phyloP scores from a whole-genome alignment of 2,797 vertebrate genomes.

The Tauraco hartlaubi region DNA sequence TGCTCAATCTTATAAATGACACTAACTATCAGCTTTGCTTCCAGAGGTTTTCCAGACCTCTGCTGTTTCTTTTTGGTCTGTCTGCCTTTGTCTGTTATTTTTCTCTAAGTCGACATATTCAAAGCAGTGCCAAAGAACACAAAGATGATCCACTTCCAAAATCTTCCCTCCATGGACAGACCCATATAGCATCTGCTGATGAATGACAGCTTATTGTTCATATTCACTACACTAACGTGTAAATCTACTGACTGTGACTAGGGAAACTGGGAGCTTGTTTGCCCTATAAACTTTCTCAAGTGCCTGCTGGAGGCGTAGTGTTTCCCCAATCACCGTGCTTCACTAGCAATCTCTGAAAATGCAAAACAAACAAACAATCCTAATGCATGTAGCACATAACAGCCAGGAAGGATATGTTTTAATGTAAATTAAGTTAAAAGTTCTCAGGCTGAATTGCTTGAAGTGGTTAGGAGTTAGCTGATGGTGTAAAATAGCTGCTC shows the following conservation, averaged over 20 bases:
- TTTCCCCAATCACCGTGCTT: not conserved
- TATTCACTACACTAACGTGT: not conserved
- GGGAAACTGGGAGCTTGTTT: not conserved
- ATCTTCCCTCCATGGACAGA: not conserved
- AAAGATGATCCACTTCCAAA: slow-evolving; percentile 29
- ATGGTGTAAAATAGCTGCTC: not conserved
- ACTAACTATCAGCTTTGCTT: not conserved
- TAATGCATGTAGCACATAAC: not conserved
- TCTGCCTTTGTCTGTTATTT: slow-evolving; percentile 1
- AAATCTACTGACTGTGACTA: slow-evolving; percentile 16
- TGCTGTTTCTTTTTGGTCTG: slow-evolving; percentile 20
- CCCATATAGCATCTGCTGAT: not conserved
- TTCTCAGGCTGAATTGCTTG: not conserved
- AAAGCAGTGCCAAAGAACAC: not conserved
- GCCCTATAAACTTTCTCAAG: slow-evolving; percentile 11
- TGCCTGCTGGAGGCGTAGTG: not conserved
- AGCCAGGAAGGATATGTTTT: not conserved
- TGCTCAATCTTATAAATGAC: not conserved
- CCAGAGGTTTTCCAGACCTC: not conserved
- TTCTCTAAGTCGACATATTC: not conserved
- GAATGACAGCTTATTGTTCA: slow-evolving; percentile 14
- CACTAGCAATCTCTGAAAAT: not conserved
- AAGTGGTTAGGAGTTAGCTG: slow-evolving; percentile 5
- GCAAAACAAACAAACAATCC: slow-evolving; percentile 11
- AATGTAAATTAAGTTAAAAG: slow-evolving; percentile 22